A percentile compares a stretch with the other conserved stretches of the same genome.
Evolutionary conservation across 2,797 vertebrate species (phyloP).

Genomic region (Hoplostethus mediterraneus): DNA sequence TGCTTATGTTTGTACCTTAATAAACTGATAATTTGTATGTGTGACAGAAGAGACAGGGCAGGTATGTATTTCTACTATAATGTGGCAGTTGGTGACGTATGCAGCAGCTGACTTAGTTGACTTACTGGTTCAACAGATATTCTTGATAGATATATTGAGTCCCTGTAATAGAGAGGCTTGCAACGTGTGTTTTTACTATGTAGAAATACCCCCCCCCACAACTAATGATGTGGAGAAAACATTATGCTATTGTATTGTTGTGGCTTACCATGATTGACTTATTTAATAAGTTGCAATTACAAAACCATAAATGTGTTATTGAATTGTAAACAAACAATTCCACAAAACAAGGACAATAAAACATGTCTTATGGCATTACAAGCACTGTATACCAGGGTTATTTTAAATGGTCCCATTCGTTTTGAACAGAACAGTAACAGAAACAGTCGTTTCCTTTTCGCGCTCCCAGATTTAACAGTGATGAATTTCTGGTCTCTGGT

Average conservation of each 20-base stretch:
- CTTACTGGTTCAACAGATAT: neutral
- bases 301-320: conserved; percentile 16
- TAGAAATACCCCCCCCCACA: neutral
- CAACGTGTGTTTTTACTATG: neutral
- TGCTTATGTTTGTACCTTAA: neutral
- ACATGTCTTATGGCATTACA: neutral
- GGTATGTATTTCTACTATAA: neutral
- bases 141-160: neutral
- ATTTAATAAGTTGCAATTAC: conserved; percentile 28
- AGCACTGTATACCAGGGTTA: neutral
- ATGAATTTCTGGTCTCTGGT: neutral
- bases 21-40: conserved; percentile 1
- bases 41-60: neutral
- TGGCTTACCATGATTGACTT: neutral
- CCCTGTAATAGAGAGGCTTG: neutral
- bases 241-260: conserved; percentile 20
- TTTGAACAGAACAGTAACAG: neutral
- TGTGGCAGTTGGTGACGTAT: neutral
- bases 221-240: neutral
- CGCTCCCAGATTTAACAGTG: neutral
- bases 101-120: neutral
- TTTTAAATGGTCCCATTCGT: neutral
- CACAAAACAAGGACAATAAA: conserved; percentile 43
- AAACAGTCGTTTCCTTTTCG: conserved; percentile 8
- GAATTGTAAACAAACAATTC: conserved; percentile 38